Percentiles rank a stretch among this genome's conserved stretches.
Evolutionary conservation across 1,140 invertebrate genomes (phyloP).

Genomic region (Acromyrmex charruanus): DNA sequence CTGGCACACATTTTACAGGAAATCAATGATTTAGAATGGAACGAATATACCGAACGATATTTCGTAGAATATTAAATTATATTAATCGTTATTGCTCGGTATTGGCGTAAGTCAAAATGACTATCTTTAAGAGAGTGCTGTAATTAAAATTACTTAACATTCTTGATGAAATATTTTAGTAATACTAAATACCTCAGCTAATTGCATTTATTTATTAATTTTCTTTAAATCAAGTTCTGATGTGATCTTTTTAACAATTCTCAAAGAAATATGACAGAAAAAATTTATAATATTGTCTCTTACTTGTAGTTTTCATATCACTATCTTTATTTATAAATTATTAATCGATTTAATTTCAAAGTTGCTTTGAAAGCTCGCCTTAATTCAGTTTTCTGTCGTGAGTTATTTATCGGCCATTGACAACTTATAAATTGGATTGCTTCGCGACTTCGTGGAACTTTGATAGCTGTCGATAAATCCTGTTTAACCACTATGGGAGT

Average conservation of each 20-base stretch:
- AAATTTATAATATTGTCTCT: neutral
- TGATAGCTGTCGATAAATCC: conserved; percentile 63
- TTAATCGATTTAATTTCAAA: conserved; percentile 56
- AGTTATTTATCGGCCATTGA: conserved; percentile 61
- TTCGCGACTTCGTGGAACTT: conserved; percentile 47
- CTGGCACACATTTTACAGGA: conserved; percentile 49
- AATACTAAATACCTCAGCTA: neutral
- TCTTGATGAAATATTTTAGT: neutral
- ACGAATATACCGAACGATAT: conserved; percentile 31
- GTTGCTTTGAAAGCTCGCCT: conserved; percentile 27
- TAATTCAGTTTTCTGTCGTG: conserved; percentile 49
- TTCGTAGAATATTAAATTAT: neutral
- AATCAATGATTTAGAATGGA: conserved; percentile 50
- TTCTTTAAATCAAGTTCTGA: neutral
- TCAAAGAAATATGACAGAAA: neutral
- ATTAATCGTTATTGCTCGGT: neutral
- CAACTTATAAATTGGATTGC: conserved; percentile 65
- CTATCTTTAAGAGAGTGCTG: neutral
- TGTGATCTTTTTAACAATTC: neutral
- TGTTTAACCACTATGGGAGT: conserved; percentile 46
- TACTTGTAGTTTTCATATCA: neutral
- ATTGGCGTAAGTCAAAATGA: neutral
- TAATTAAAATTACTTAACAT: conserved; percentile 2
- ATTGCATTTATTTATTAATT: neutral
- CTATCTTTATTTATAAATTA: conserved; percentile 21